Percentiles rank a stretch among this genome's conserved stretches.
phyloP scores from a whole-genome alignment of 1,140 invertebrate species.

The Phortica variegata region DNA sequence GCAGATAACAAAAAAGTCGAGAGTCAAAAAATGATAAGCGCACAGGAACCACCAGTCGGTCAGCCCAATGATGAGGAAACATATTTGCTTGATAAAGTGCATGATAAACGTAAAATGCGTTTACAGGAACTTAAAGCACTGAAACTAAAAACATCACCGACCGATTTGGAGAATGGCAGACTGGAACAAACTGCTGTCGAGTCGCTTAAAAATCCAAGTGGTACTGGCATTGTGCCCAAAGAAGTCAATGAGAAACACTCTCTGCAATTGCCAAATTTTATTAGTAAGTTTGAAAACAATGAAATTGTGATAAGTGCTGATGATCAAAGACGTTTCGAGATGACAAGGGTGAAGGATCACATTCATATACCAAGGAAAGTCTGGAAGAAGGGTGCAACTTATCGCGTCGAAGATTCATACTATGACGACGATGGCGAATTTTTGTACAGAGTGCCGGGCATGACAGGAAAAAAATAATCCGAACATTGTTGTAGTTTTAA shows the following conservation, averaged over 20 bases:
- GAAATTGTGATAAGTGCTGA: constrained; percentile 37
- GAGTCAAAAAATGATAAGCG: no score
- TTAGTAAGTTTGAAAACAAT: constrained; percentile 52
- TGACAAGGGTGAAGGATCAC: constrained; percentile 55
- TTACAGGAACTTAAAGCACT: constrained; percentile 33
- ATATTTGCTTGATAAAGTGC: constrained; percentile 45
- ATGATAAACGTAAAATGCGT: constrained; percentile 39
- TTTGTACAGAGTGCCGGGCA: constrained; percentile 72
- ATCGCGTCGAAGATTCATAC: constrained; percentile 73
- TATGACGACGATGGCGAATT: constrained; percentile 76
- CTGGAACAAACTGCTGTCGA: neutral
- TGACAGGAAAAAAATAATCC: constrained; percentile 46
- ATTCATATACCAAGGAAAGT: constrained; percentile 68
- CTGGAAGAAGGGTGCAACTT: constrained; percentile 64
- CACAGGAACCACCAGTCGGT: neutral
- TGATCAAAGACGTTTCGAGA: constrained; percentile 39
- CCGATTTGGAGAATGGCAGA: neutral
- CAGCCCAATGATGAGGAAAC: constrained; percentile 38
- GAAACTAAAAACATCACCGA: constrained; percentile 7
- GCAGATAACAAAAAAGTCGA: constrained; percentile 1
- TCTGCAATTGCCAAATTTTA: constrained; percentile 20
- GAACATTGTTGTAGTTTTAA: no score
- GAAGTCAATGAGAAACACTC: neutral
- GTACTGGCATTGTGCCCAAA: constrained; percentile 23
- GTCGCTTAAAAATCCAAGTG: constrained; percentile 26